Evolutionary conservation across 2,888 invertebrate species (phyloP), one percentile per base, ranked within the genome.

Genomic region (Gerosis bhagava): DNA sequence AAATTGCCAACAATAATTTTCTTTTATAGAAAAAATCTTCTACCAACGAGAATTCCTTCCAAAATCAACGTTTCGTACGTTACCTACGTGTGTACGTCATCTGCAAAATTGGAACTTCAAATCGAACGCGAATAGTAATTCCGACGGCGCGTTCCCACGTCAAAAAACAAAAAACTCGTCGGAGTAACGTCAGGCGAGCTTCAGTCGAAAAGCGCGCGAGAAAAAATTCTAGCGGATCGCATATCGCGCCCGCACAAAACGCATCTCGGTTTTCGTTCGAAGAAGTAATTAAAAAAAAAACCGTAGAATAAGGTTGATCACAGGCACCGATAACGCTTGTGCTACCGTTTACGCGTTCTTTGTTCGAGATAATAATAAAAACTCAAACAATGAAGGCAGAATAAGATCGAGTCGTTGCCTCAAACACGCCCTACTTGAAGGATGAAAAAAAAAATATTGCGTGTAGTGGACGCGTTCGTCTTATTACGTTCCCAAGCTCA

Each of bases 321-420:
- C 70, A 82, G 62, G 77, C 66, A 68, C 83, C 83, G 87, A 88
- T 88, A 86, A 70, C 61, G 68, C 67, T 67, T 67, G 63, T 62
- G 84, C 87, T 87, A 87, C 88, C 88, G 88, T 80, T 86, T 88
- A 87, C 84, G 78, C 82, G 70, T 60, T 70, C 74, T 81, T 87
- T 87, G 88, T 87, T 76, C 74, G 66, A 57, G 58, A 70, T 70
- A 70, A 79, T 78, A 80, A 83, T 82, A 86, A 84, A 81, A 84
- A 79, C 75, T 70, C 82, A 79, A 74, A 88, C 87, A 87, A 86
- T 80, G 67, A 65, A 60, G 66, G 60, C 70, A 65, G 70, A 73
- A 75, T 63, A 73, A 74, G 71, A 70, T 70, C 70, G 69, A 66
- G 65, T 69, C 67, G 68, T 65, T 67, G 76, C 73, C 70, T 76